A percentile compares a stretch with the other conserved stretches of the same genome.
Evolutionary conservation across 2,888 invertebrate genomes (phyloP).

Genomic region (Hydrotaea cyrtoneurina): DNA sequence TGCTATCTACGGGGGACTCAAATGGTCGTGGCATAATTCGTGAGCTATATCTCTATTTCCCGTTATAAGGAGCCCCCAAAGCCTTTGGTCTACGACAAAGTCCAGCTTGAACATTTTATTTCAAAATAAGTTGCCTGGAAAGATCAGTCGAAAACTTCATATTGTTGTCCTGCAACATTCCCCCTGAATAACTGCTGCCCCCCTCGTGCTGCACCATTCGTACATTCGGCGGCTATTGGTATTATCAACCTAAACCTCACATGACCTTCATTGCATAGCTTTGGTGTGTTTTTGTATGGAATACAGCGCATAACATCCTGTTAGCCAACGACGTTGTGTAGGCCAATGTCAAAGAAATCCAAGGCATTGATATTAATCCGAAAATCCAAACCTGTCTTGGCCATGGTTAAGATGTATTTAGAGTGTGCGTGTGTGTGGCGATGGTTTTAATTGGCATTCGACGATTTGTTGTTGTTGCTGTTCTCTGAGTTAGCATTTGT

Average conservation of each 20-base stretch:
- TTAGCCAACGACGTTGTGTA: background rate
- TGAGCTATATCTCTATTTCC: too few relatives aligned
- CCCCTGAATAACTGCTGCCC: background rate
- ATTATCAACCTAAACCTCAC: background rate
- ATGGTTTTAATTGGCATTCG: background rate
- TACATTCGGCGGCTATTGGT: background rate
- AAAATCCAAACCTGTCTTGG: too few relatives aligned
- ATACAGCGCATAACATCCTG: slow-evolving; percentile 26
- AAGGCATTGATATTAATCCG: background rate
- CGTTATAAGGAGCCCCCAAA: too few relatives aligned
- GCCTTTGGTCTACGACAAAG: too few relatives aligned
- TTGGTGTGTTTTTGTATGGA: background rate
- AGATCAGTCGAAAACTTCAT: too few relatives aligned
- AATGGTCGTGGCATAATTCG: too few relatives aligned
- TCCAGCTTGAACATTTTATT: too few relatives aligned
- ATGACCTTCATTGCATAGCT: slow-evolving; percentile 10
- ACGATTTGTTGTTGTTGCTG: slow-evolving; percentile 7
- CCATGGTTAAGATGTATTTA: slow-evolving; percentile 30
- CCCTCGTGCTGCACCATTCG: too few relatives aligned
- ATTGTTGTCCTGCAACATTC: too few relatives aligned
- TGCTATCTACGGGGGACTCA: too few relatives aligned
- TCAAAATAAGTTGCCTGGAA: too few relatives aligned
- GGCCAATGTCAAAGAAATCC: slow-evolving; percentile 40
- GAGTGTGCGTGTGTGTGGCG: background rate
- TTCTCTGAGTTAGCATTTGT: background rate